These are phyloP conservation scores for Kryptopterus vitreolus DNA, from an alignment of 2,797 vertebrate species.

Conservation along the genomic window DNA sequence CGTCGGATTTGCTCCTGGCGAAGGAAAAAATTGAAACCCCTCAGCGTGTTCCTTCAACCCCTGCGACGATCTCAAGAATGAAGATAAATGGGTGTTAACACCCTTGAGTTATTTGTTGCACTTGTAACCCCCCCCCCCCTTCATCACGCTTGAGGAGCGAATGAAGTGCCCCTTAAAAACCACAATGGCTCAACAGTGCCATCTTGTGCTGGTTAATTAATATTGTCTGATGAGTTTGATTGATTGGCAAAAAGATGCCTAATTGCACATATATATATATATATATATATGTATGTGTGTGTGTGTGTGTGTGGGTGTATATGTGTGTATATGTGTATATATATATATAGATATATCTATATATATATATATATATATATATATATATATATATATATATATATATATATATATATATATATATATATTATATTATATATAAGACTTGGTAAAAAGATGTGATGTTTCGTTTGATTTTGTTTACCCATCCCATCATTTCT, in stretches of 20 bases:
- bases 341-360: no score
- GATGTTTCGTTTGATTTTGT: slow-evolving; percentile 31
- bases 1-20: background rate
- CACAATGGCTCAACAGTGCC: slow-evolving; percentile 63
- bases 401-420: no score
- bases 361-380: no score
- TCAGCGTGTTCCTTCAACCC: background rate
- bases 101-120: background rate
- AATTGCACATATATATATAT: background rate
- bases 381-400: no score
- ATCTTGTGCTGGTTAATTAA: slow-evolving; percentile 56
- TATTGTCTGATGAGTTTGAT: background rate
- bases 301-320: no score
- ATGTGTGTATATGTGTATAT: no score
- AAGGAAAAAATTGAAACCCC: background rate
- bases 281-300: no score
- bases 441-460: no score
- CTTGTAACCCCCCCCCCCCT: background rate
- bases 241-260: background rate
- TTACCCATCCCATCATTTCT: slow-evolving; percentile 28
- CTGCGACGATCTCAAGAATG: background rate
- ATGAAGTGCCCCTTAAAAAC: background rate
- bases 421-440: no score
- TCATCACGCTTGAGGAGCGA: background rate
- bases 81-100: background rate